Evolutionary conservation across 2,113 vertebrate species (phyloP), one percentile per base, ranked within the genome.

Genomic region (Malurus elegans): DNA sequence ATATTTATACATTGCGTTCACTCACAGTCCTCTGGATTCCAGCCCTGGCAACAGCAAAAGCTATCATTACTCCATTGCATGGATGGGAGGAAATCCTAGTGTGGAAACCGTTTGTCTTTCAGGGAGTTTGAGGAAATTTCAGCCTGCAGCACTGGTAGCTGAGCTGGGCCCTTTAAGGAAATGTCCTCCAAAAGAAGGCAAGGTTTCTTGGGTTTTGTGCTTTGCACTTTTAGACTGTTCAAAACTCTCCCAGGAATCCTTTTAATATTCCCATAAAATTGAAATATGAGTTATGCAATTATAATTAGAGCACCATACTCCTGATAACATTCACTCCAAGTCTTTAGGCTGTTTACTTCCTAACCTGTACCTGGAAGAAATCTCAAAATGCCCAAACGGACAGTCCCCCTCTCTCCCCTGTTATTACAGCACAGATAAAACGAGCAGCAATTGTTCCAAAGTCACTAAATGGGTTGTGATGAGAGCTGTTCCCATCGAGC

Each of bases 221-320:
- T 87, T 66, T 88, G 95, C 88, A 58, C 95, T 92, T 97, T 84
- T 94, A 95, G 96, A 54, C 74, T 84, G 80, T 29, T 83, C 69
- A 86, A 79, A 91, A 80, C 65, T 96, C 96, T 96, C 96, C 58
- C 75, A 92, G 96, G 97, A 95, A 97, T 84, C 80, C 91, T 92
- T 96, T 96, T 97, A 97, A 97, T 97, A 96, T 93, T 95, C 75
- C 79, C 81, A 95, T 93, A 93, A 97, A 97, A 97, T 97, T 97
- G 96, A 97, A 96, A 93, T 75, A 69, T 18, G 71, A 90, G 95
- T 96, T 95, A 95, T 47, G 76, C 90, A 93, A 97, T 95, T 62
- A 84, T 97, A 97, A 97, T 96, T 97, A 95, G 96, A 95, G 79
- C 93, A 91, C 70, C 71, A n/a, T 58, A 79, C 79, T 94, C 93